A percentile compares a stretch with the other conserved stretches of the same genome.
These are phyloP conservation scores for Synergus umbraculus DNA, from an alignment of 2,888 invertebrate species.

Conservation along the genomic window DNA sequence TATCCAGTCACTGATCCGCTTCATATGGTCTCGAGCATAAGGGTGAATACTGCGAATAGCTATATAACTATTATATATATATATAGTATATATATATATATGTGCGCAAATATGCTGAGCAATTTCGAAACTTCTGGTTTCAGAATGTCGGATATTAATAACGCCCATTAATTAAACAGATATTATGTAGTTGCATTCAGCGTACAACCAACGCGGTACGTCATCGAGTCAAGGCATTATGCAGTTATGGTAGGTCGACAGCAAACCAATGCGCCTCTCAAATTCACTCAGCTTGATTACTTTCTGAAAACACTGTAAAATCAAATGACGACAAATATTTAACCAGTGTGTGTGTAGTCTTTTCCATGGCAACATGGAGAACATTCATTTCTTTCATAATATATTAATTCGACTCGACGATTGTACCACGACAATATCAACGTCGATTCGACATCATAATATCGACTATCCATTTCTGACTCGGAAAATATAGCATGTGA, in stretches of 20 bases:
- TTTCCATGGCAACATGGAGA: too few species aligned
- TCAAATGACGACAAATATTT: too few species aligned
- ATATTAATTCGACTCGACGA: too few species aligned
- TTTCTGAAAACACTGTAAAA: neutral
- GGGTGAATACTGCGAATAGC: conserved; percentile 15
- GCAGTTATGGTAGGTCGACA: neutral
- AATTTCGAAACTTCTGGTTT: conserved; percentile 8
- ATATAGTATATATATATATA: neutral
- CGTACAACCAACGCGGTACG: neutral
- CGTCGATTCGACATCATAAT: too few species aligned
- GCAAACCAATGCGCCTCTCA: neutral
- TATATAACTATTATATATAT: neutral
- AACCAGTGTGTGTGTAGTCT: too few species aligned
- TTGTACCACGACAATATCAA: too few species aligned
- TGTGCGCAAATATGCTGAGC: neutral
- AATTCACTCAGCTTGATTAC: neutral
- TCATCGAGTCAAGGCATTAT: neutral
- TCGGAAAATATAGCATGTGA: too few species aligned
- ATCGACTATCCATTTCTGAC: too few species aligned
- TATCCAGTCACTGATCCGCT: conserved; percentile 1
- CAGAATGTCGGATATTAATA: conserved; percentile 23
- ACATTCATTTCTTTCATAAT: too few species aligned
- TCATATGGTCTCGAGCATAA: neutral
- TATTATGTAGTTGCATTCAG: conserved; percentile 27
- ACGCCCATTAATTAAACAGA: conserved; percentile 11